Conservation (phyloP, 1,140 invertebrate species). For the Eufriesea mexicana region DNA sequence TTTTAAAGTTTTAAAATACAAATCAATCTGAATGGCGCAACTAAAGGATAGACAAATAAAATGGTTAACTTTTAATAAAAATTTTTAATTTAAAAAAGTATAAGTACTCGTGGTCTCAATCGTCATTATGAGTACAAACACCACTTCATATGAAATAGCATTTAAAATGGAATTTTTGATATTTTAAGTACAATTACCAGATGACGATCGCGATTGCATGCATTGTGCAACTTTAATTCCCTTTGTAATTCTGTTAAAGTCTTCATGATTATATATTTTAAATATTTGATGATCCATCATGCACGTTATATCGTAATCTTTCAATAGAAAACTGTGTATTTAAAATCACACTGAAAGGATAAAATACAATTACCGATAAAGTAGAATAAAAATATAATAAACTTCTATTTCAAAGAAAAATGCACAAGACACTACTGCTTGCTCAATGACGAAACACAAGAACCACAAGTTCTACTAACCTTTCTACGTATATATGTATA, state of each 20-base stretch:
- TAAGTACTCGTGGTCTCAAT: background rate
- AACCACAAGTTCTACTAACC: constrained; percentile 23
- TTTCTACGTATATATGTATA: background rate
- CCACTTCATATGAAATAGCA: too few species aligned
- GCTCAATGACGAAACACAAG: background rate
- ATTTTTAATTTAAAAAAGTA: background rate
- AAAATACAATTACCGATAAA: background rate
- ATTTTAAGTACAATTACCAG: constrained; percentile 63
- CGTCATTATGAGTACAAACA: background rate
- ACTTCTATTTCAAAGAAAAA: background rate
- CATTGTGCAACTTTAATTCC: constrained; percentile 85
- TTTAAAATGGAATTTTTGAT: background rate
- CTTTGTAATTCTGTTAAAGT: constrained; percentile 82
- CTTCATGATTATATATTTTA: constrained; percentile 83
- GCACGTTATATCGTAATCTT: background rate
- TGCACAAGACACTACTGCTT: background rate
- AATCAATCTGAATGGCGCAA: background rate
- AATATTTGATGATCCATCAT: constrained; percentile 78
- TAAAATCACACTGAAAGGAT: background rate
- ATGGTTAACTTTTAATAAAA: background rate
- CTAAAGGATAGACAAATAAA: background rate
- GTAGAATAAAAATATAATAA: background rate
- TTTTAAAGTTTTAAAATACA: background rate
- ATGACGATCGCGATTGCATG: constrained; percentile 83
- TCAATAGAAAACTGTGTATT: background rate